Percentiles rank a stretch among this genome's conserved stretches.
Conservation (phyloP, 2,888 invertebrate species). For the Andricus curvator region DNA sequence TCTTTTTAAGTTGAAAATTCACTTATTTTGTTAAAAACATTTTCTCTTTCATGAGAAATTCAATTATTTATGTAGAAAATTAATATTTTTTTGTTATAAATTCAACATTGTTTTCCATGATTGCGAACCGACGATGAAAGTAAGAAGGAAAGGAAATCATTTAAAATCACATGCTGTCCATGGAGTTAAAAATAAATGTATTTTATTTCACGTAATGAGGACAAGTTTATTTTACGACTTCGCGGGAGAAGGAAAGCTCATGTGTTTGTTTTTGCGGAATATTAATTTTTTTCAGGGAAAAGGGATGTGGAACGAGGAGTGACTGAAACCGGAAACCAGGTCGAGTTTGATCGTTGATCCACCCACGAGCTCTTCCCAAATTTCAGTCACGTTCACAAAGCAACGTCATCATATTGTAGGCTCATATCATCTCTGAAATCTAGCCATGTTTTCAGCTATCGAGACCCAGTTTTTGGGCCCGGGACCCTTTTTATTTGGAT, state of each 20-base stretch:
- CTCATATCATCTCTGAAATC: conserved; percentile 32
- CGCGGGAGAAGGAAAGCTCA: conserved; percentile 17
- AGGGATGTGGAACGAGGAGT: conserved; percentile 43
- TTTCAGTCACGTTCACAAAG: conserved; percentile 64
- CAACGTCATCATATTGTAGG: conserved; percentile 56
- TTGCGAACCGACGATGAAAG: no score
- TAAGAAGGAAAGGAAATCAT: not conserved
- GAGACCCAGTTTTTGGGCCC: conserved; percentile 24
- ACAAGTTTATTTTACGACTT: conserved; percentile 25
- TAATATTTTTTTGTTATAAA: no score
- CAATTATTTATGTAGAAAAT: no score
- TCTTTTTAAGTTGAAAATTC: no score
- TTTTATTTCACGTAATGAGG: conserved; percentile 28
- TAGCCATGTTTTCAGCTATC: conserved; percentile 19
- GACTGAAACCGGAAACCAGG: conserved; percentile 64
- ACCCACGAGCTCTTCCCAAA: conserved; percentile 58
- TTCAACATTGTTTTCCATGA: no score
- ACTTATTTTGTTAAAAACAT: no score
- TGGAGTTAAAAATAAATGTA: not conserved
- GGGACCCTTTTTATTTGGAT: conserved; percentile 43
- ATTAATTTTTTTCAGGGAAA: conserved; percentile 36
- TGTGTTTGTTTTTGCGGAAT: conserved; percentile 16
- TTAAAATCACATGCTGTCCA: not conserved
- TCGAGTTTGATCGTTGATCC: conserved; percentile 47
- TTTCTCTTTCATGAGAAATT: no score